phyloP scores from a whole-genome alignment of 2,113 vertebrate genomes.

The Speoplatyrhinus poulsoni region DNA sequence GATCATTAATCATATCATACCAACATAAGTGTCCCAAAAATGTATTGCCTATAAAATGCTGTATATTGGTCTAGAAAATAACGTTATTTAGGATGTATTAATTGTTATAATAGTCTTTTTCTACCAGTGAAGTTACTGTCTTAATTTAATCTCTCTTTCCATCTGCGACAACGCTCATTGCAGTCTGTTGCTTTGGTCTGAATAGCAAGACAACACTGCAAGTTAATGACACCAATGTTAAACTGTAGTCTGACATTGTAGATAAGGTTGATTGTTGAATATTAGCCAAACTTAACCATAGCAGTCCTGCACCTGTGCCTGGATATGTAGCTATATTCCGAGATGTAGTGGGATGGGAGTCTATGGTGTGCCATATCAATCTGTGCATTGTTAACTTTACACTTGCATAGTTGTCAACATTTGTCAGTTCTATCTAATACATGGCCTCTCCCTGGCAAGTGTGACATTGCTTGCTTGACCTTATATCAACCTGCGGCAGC shows the following conservation, averaged over 20 bases:
- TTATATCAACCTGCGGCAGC: conserved; percentile 53
- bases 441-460: conserved; percentile 22
- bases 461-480: conserved; percentile 42
- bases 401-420: conserved; percentile 45
- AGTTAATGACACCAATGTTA: conserved; percentile 46
- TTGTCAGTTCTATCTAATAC: conserved; percentile 29
- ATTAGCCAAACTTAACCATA: conserved; percentile 45
- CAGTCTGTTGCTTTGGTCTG: conserved; percentile 59
- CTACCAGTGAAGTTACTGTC: conserved; percentile 60
- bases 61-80: conserved; percentile 67
- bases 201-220: conserved; percentile 44
- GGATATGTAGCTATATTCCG: conserved; percentile 42
- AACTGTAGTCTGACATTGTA: conserved; percentile 49
- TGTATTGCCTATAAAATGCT: conserved; percentile 70
- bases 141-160: conserved; percentile 45
- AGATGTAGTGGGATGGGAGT: conserved; percentile 37
- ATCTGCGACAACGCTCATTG: conserved; percentile 52
- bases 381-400: conserved; percentile 57
- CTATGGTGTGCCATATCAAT: conserved; percentile 62
- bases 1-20: conserved; percentile 60
- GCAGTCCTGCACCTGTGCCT: conserved; percentile 62
- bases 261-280: conserved; percentile 30
- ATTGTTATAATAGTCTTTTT: conserved; percentile 68
- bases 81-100: conserved; percentile 68
- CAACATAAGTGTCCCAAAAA: conserved; percentile 58